Evolutionary conservation across 2,113 vertebrate species (phyloP), one percentile per base, ranked within the genome.

Genomic region (Myotis davidii): DNA sequence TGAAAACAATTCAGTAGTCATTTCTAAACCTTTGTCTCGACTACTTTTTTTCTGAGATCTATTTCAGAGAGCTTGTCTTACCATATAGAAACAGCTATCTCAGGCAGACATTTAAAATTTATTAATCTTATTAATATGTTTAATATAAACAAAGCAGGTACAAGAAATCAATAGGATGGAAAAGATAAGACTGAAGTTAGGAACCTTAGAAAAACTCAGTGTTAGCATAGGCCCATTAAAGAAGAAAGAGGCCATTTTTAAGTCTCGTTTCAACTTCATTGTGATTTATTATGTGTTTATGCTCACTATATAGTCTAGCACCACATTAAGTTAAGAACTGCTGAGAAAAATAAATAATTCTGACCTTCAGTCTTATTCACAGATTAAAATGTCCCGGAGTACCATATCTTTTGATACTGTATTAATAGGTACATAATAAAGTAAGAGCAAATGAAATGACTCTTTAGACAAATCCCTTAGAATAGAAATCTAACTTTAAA

Each of bases 301-400:
- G 14, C 9, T 85, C 39, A 64, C 52, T 27, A 50, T 54, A 65
- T n/a, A 3, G 37, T 54, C 69, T 50, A 72, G 18, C 8, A 37
- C 9, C 23, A 52, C 17, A 23, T 78, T 85, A 77, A 69, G 25
- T 56, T 83, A 84, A 88, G 11, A 54, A 69, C 50, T 45, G 4
- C n/a, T 56, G 54, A 93, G 73, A 95, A 96, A 96, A 88, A 82
- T 65, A 70, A 94, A 72, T 16, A 20, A 85, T 88, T 81, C 81
- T 95, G 79, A 79, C 23, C 54, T 88, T 96, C 50, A 69, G 27
- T 48, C 76, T 61, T 87, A 91, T 29, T 86, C n/a, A 29, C 34
- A 81, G 74, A 94, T 77, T 74, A 39, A 54, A 95, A 32, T 65
- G 17, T 50, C 39, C 90, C 81, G 16, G 45, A 83, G 88, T 52